These are phyloP conservation scores for Macrobrachium nipponense DNA, from an alignment of 1,140 invertebrate species.

Conservation along the genomic window DNA sequence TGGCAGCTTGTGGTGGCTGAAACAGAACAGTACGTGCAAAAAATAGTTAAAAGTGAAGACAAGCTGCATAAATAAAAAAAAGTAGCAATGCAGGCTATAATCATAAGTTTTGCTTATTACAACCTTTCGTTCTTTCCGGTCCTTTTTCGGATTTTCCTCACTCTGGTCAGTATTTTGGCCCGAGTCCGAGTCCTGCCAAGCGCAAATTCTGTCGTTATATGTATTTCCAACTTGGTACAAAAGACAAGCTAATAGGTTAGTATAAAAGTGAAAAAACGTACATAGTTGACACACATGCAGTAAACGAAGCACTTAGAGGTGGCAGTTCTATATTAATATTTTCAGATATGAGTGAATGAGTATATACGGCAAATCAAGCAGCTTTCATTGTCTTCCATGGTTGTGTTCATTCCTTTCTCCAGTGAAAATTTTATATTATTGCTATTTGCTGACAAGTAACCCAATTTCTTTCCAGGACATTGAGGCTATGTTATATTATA, in stretches of 20 bases:
- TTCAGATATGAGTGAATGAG: no score
- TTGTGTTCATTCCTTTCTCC: no score
- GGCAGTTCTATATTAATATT: no score
- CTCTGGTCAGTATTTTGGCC: not conserved
- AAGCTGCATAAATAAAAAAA: not conserved
- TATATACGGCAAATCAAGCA: no score
- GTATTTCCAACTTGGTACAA: not conserved
- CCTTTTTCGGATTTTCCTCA: not conserved
- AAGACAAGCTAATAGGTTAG: not conserved
- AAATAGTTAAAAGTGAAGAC: not conserved
- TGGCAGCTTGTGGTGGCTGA: not conserved
- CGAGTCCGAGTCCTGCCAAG: conserved; percentile 4
- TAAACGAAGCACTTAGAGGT: no score
- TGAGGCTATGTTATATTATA: no score
- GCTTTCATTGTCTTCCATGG: no score
- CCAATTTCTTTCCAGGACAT: no score
- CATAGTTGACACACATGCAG: no score
- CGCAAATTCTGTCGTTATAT: conserved; percentile 3
- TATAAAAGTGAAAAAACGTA: not conserved
- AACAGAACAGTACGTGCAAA: not conserved
- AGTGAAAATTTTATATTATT: no score
- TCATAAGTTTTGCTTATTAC: not conserved
- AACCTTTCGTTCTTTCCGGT: not conserved
- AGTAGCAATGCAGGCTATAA: not conserved
- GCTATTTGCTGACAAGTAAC: no score